phyloP scores from a whole-genome alignment of 2,888 invertebrate species.

The Ophion costatus region DNA sequence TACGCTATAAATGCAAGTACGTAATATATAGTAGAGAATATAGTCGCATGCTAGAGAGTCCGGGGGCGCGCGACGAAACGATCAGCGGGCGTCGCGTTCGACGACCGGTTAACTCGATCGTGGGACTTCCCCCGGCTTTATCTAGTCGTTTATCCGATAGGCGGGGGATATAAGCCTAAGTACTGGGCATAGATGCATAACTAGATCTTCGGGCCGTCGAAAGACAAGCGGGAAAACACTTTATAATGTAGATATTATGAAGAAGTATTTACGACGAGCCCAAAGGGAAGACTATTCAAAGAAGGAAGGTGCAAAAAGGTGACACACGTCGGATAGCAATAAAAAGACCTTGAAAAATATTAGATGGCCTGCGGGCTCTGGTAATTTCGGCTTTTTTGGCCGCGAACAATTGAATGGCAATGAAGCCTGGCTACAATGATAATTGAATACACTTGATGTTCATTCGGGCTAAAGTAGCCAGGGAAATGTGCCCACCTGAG shows the following conservation, averaged over 20 bases:
- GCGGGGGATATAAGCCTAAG: conserved; percentile 41
- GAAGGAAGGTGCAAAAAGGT: neutral
- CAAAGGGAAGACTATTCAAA: neutral
- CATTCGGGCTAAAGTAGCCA: too few relatives aligned
- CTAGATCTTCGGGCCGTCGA: conserved; percentile 15
- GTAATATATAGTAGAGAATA: conserved; percentile 49
- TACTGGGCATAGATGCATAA: conserved; percentile 40
- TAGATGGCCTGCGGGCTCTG: too few relatives aligned
- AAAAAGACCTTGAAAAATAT: too few relatives aligned
- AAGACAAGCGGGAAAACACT: conserved; percentile 33
- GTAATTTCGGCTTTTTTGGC: too few relatives aligned
- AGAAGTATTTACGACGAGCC: conserved; percentile 27
- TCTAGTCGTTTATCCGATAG: conserved; percentile 61
- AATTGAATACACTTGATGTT: too few relatives aligned
- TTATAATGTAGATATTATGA: conserved; percentile 27
- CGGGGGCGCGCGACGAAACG: conserved; percentile 58
- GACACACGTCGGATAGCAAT: too few relatives aligned
- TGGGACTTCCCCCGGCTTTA: conserved; percentile 58
- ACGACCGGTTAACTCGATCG: conserved; percentile 64
- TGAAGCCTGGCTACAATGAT: too few relatives aligned
- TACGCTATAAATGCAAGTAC: conserved; percentile 32
- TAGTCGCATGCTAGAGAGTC: conserved; percentile 44
- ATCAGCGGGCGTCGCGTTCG: conserved; percentile 63
- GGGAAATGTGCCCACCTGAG: too few relatives aligned
- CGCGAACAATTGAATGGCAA: too few relatives aligned